Evolutionary conservation across 2,888 invertebrate genomes (phyloP), one percentile per base, ranked within the genome.

Genomic region (Toxonevra muliebris): DNA sequence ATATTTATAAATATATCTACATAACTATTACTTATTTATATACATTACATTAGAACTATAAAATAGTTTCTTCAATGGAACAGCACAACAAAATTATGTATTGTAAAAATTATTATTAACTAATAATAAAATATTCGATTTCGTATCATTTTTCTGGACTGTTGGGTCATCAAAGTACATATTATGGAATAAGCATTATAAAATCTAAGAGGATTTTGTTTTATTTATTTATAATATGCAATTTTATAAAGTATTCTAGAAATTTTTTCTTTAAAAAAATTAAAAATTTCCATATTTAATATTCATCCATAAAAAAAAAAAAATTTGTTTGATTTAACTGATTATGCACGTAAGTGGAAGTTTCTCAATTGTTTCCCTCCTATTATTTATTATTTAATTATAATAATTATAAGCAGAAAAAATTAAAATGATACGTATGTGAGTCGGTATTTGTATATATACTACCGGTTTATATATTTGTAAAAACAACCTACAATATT

Each of bases 211-310:
- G 30, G 7, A 30, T 48, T 42, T 45, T 45, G 19, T 43, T 57
- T 55, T 55, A 30, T 57, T 59, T 42, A 52, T 42, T 41, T 41
- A 7, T 54, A 41, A 15, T 55, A 48, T 59, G 17, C 13, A 13
- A 60, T 43, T 41, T 55, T 61, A 43, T 12, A 42, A 42, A 17
- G 8, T 61, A 61, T 42, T 53, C 40, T 61, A 20, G 50, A 5
- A 61, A 48, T 59, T 54, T 48, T 55, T 20, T 54, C n/a, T 57
- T 57, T 67, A 67, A 69, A 52, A 61, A 66, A n/a, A n/a, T n/a
- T n/a, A n/a, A n/a, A n/a, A n/a, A n/a, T n/a, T n/a, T n/a, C n/a
- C n/a, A n/a, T n/a, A n/a, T n/a, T n/a, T n/a, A n/a, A n/a, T n/a
- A n/a, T n/a, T n/a, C n/a, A n/a, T n/a, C n/a, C n/a, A n/a, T n/a